These are phyloP conservation scores for Prietella phreatophila DNA, from an alignment of 2,113 vertebrate genomes.

Conservation along the genomic window DNA sequence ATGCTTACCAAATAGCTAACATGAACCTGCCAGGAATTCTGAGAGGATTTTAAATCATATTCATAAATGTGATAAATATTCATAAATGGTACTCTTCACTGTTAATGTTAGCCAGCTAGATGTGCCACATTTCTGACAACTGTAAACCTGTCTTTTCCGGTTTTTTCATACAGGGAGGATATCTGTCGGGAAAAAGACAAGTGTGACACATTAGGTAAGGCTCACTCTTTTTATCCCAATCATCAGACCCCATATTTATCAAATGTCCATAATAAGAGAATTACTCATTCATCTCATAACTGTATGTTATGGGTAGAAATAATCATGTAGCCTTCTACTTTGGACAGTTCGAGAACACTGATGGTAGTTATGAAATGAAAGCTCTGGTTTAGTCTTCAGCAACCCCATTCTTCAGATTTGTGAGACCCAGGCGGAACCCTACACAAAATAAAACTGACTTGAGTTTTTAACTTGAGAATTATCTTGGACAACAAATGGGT, in stretches of 20 bases:
- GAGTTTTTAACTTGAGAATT: background rate
- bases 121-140: background rate
- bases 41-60: background rate
- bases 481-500: no score
- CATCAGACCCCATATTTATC: background rate
- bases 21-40: background rate
- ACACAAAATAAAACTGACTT: background rate
- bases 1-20: background rate
- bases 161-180: slow-evolving; percentile 83
- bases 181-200: slow-evolving; percentile 95
- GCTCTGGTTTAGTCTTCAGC: background rate
- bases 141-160: background rate
- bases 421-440: background rate
- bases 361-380: background rate
- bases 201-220: slow-evolving; percentile 95
- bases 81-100: background rate
- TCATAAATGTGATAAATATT: background rate
- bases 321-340: background rate
- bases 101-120: background rate
- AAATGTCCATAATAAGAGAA: no score
- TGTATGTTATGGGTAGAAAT: background rate
- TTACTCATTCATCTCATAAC: background rate
- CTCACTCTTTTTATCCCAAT: slow-evolving; percentile 36
- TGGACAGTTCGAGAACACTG: background rate
- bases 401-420: background rate